Conservation (phyloP, 1,140 invertebrate genomes). For the Drosophila gunungcola region DNA sequence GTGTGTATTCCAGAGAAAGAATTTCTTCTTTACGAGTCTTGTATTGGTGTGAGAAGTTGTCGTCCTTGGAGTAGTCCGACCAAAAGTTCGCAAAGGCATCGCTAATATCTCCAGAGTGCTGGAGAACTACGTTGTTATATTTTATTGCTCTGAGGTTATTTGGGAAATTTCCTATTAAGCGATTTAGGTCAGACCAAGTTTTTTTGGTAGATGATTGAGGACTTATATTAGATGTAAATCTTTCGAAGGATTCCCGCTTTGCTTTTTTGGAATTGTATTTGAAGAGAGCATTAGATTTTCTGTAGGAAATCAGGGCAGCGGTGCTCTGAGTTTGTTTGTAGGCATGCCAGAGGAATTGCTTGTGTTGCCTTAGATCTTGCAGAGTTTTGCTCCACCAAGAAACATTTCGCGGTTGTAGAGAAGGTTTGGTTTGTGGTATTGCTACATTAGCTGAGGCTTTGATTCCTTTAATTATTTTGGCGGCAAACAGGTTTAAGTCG, state of each 20-base stretch:
- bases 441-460: constrained; percentile 1
- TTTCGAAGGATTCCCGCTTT: too few relatives aligned
- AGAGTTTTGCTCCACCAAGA: not conserved
- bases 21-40: constrained; percentile 1
- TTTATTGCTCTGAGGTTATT: not conserved
- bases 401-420: too few relatives aligned
- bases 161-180: not conserved
- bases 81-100: not conserved
- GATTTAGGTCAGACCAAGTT: not conserved
- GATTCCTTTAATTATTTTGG: too few relatives aligned
- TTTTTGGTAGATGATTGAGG: not conserved
- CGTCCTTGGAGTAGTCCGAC: constrained; percentile 6
- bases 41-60: constrained; percentile 4
- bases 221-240: too few relatives aligned
- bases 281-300: too few relatives aligned
- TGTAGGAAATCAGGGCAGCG: not conserved
- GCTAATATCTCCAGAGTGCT: not conserved
- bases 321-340: constrained; percentile 8
- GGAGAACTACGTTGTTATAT: not conserved
- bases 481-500: too few relatives aligned
- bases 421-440: constrained; percentile 4
- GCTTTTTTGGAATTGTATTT: too few relatives aligned
- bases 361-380: constrained; percentile 4
- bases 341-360: constrained; percentile 3
- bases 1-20: not conserved